A percentile compares a stretch with the other conserved stretches of the same genome.
Conservation (phyloP, 2,888 invertebrate species). For the Thyatira batis region DNA sequence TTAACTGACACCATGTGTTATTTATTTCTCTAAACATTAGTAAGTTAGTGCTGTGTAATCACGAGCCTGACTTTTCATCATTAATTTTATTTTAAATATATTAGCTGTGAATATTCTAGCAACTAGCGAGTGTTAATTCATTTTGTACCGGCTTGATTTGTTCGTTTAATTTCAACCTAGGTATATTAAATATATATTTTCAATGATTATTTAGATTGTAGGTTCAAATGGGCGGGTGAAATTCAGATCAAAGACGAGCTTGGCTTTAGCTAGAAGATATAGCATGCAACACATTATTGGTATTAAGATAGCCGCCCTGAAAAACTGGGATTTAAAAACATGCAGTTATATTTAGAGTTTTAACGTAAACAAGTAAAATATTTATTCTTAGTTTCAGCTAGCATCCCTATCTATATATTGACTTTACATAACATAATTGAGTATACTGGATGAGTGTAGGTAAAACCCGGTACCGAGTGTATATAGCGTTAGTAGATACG, state of each 20-base stretch:
- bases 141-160: not conserved
- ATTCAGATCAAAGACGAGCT: not conserved
- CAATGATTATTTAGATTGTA: not conserved
- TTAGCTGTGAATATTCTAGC: constrained; percentile 31
- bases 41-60: constrained; percentile 63
- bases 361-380: not conserved
- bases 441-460: constrained; percentile 46
- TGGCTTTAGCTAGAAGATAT: constrained; percentile 10
- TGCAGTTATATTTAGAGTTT: constrained; percentile 52
- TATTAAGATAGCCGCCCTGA: constrained; percentile 6
- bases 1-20: constrained; percentile 62
- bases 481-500: constrained; percentile 61
- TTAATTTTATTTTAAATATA: constrained; percentile 32
- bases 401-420: constrained; percentile 37
- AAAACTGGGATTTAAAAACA: constrained; percentile 32
- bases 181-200: not conserved
- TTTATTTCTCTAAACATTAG: constrained; percentile 52
- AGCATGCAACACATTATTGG: constrained; percentile 24
- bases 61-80: constrained; percentile 41
- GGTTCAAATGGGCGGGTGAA: not conserved
- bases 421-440: constrained; percentile 44
- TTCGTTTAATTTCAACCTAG: not conserved
- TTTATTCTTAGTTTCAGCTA: constrained; percentile 33
- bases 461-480: constrained; percentile 64
- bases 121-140: constrained; percentile 23